Percentiles rank a stretch among this genome's conserved stretches.
These are phyloP conservation scores for Lamproptera curius DNA, from an alignment of 2,888 invertebrate species.

Conservation along the genomic window DNA sequence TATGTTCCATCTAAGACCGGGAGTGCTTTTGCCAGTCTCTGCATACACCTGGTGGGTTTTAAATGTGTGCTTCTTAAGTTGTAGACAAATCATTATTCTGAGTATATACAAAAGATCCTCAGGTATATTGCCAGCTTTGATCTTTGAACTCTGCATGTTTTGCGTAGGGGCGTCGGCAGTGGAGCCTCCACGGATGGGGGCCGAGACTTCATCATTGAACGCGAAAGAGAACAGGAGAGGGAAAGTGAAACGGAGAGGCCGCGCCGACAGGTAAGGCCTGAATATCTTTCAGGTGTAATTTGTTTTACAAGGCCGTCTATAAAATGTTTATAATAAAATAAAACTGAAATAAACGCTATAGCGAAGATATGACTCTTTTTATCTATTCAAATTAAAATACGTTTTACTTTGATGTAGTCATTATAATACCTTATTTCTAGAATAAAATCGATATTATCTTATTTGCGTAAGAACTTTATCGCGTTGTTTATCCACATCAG, in stretches of 20 bases:
- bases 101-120: too few species aligned
- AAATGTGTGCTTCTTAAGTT: too few species aligned
- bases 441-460: neutral
- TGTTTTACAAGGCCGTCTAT: too few species aligned
- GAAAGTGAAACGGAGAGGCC: constrained; percentile 61
- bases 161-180: constrained; percentile 56
- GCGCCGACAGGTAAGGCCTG: constrained; percentile 57
- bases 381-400: too few species aligned
- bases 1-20: constrained; percentile 27
- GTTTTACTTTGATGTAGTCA: neutral
- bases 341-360: too few species aligned
- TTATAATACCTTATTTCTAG: neutral
- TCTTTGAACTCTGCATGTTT: constrained; percentile 13
- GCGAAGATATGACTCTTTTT: too few species aligned
- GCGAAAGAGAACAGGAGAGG: constrained; percentile 64
- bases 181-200: constrained; percentile 38
- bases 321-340: too few species aligned
- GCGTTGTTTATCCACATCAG: constrained; percentile 1
- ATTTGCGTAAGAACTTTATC: constrained; percentile 3
- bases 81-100: too few species aligned
- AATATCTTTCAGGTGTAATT: neutral
- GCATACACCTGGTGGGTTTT: constrained; percentile 43
- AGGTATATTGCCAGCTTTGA: neutral
- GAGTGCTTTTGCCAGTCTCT: constrained; percentile 44
- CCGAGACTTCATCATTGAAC: constrained; percentile 55